Evolutionary conservation across 2,888 invertebrate genomes (phyloP).

Genomic region (Zygothrica quintamaculata): DNA sequence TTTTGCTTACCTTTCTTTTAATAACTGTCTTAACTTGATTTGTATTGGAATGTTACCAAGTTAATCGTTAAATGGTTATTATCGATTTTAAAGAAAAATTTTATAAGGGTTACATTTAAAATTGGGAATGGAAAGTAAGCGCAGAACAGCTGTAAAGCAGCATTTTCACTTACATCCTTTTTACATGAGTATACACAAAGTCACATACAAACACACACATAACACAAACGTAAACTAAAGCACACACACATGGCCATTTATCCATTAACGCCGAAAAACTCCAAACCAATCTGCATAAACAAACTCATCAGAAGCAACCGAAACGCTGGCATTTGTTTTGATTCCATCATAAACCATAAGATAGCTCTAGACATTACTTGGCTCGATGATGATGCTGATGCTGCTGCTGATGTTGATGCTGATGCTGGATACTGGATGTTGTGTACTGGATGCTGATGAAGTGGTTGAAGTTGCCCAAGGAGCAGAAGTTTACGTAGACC

Average conservation of each 20-base stretch:
- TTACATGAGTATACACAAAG: background rate
- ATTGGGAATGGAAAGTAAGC: slow-evolving; percentile 53
- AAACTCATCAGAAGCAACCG: slow-evolving; percentile 70
- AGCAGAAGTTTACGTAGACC: slow-evolving; percentile 52
- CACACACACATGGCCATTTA: slow-evolving; percentile 59
- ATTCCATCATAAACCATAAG: slow-evolving; percentile 79
- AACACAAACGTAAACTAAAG: slow-evolving; percentile 7
- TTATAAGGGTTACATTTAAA: slow-evolving; percentile 63
- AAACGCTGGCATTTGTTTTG: slow-evolving; percentile 73
- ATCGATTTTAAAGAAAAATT: background rate
- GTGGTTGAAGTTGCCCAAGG: slow-evolving; percentile 71
- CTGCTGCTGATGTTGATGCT: slow-evolving; percentile 17
- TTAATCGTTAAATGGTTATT: background rate
- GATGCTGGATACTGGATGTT: slow-evolving; percentile 16
- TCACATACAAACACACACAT: slow-evolving; percentile 3
- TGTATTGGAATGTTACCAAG: background rate
- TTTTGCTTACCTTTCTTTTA: no score
- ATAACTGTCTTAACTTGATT: no score
- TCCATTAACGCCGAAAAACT: slow-evolving; percentile 79
- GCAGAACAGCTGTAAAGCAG: slow-evolving; percentile 20
- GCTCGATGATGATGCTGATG: slow-evolving; percentile 33
- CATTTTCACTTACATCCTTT: slow-evolving; percentile 25
- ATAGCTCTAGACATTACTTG: slow-evolving; percentile 60
- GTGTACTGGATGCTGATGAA: slow-evolving; percentile 66
- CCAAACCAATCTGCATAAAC: slow-evolving; percentile 78